Base-by-base conservation (phyloP, 1,140 invertebrate species). In the Formica selysi region DNA sequence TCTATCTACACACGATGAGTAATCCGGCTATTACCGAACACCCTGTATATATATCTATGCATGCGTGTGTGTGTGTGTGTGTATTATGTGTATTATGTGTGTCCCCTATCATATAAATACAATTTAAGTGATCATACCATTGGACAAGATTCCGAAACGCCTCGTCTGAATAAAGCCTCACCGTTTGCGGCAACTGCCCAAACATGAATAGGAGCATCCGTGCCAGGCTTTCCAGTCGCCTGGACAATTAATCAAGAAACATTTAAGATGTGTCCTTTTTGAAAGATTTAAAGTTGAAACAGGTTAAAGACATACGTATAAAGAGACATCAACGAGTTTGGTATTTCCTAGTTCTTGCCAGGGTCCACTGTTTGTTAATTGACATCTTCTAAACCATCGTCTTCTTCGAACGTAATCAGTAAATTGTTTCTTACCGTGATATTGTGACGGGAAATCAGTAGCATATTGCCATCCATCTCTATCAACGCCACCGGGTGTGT, bases 381-480 rank as follows among this genome's bases (percentile, higher is more conserved):
- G 97, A 92, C 98, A 98, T 90, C 97, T 97, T 90, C 98, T 96
- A 89, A 97, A 97, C 98, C 98, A 99, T 65, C 98, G 95, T 62
- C 98, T 95, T 38, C 98, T 96, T 78, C 98, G 95, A 0, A 98
- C 98, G 92, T 98, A 98, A 95, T 99, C 98, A 0, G 98, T 98
- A 85, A 98, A 97, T 76, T 97, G 96, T 93, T 98, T 98, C 89
- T 97, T 96, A 0, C 96, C 96, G 93, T 99, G 98, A 94, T 98
- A 99, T 32, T 96, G 96, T 0, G 97, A 96, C 7, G 98, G 98
- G 94, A 99, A 99, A 94, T 99, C 98, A 2, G 98, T 97, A 3
- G 98, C 98, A 95, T 99, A 99, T 93, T 99, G 98, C 98, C 98
- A 99, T 3, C 98, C 98, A 89, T 99, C 98, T 79, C 96, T 96